Percentiles rank a stretch among this genome's conserved stretches.
These are phyloP conservation scores for Bombus confusus DNA, from an alignment of 1,140 invertebrate species.

Conservation along the genomic window DNA sequence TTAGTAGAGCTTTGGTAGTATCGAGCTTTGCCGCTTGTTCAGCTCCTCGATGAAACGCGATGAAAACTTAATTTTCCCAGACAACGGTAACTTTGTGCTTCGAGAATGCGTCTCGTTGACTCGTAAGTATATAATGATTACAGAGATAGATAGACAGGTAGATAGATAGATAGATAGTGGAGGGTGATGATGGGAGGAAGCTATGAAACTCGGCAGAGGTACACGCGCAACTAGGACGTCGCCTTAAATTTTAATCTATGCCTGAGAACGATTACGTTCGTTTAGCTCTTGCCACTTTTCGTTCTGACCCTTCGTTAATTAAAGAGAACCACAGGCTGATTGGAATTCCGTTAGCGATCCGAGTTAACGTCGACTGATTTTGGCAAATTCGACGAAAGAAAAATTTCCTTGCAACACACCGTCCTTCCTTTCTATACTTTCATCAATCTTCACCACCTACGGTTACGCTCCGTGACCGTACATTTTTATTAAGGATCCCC, in stretches of 20 bases:
- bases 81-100: neutral
- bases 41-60: neutral
- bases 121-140: conserved; percentile 7
- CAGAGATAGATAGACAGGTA: too few relatives aligned
- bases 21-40: neutral
- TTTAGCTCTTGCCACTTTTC: neutral
- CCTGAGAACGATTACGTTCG: neutral
- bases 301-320: conserved; percentile 5
- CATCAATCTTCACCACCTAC: conserved; percentile 42
- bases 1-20: neutral
- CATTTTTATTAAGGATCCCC: conserved; percentile 46
- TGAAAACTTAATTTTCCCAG: neutral
- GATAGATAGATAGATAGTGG: neutral
- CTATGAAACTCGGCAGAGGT: neutral
- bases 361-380: conserved; percentile 25
- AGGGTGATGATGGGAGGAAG: too few relatives aligned
- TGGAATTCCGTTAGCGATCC: neutral
- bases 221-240: neutral
- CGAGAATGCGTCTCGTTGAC: neutral
- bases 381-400: conserved; percentile 30
- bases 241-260: conserved; percentile 35
- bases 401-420: neutral
- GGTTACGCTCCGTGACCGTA: conserved; percentile 35
- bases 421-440: neutral
- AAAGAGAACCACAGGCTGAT: neutral